Evolutionary conservation across 2,888 invertebrate species (phyloP).

Genomic region (Camptogramma bilineatum): DNA sequence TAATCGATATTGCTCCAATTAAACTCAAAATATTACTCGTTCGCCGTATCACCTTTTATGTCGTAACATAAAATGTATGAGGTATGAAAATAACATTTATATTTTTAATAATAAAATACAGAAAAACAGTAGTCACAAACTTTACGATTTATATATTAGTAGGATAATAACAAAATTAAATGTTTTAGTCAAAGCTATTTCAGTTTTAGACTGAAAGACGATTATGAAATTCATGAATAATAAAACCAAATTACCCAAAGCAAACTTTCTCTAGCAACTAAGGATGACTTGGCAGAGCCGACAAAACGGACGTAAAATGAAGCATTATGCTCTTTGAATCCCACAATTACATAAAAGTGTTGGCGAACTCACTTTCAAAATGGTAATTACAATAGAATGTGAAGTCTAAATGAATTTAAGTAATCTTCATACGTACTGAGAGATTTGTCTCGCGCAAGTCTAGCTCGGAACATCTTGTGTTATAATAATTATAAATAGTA

Average conservation of each 20-base stretch:
- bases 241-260: neutral
- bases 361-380: conserved; percentile 45
- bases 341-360: conserved; percentile 33
- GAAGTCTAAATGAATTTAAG: conserved; percentile 30
- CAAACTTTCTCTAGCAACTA: conserved; percentile 36
- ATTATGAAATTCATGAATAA: no score
- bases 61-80: neutral
- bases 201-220: no score
- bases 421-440: conserved; percentile 28
- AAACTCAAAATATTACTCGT: conserved; percentile 1
- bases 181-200: no score
- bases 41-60: neutral
- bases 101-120: no score
- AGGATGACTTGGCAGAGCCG: conserved; percentile 41
- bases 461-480: conserved; percentile 23
- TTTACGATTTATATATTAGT: no score
- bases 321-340: conserved; percentile 19
- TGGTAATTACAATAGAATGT: conserved; percentile 42
- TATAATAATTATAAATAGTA: conserved; percentile 12
- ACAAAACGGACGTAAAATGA: conserved; percentile 22
- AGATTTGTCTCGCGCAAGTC: conserved; percentile 38
- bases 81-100: neutral
- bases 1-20: conserved; percentile 19
- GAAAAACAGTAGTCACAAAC: no score
- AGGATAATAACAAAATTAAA: no score